These are phyloP conservation scores for Galaxias olidus DNA, from an alignment of 2,797 vertebrate genomes.

Conservation along the genomic window DNA sequence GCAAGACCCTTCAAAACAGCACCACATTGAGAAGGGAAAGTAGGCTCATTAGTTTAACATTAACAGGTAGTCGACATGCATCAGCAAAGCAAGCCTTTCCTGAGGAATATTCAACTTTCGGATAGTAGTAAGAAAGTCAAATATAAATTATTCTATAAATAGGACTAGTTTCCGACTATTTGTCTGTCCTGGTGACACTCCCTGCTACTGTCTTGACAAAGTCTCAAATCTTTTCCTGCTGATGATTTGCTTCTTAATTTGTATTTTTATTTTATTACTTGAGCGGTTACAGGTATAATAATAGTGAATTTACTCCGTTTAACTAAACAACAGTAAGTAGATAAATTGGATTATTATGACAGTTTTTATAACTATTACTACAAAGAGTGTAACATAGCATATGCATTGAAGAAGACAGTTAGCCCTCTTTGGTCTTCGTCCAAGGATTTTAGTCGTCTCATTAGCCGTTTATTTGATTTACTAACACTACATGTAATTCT, in stretches of 20 bases:
- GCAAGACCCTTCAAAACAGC: constrained; percentile 33
- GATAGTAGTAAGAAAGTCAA: constrained; percentile 24
- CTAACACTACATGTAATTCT: constrained; percentile 36
- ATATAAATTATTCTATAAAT: too few relatives aligned
- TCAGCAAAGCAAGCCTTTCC: constrained; percentile 52
- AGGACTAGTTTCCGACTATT: too few relatives aligned
- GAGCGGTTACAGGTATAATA: too few relatives aligned
- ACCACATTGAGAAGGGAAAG: constrained; percentile 45
- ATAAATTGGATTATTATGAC: constrained; percentile 20
- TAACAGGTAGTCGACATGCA: constrained; percentile 68
- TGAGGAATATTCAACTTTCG: constrained; percentile 41
- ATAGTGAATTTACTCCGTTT: too few relatives aligned
- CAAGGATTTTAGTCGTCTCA: constrained; percentile 13
- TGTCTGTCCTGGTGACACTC: too few relatives aligned
- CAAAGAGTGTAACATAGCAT: constrained; percentile 39
- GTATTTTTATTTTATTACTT: too few relatives aligned
- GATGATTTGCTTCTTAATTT: too few relatives aligned
- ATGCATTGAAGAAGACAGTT: constrained; percentile 11
- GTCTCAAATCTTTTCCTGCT: too few relatives aligned
- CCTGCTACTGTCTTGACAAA: too few relatives aligned
- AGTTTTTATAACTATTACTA: constrained; percentile 33
- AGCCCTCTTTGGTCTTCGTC: constrained; percentile 20
- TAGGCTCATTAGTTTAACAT: constrained; percentile 70
- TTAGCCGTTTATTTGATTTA: constrained; percentile 28
- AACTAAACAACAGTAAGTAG: constrained; percentile 31